Percentiles rank a stretch among this genome's conserved stretches.
phyloP scores from a whole-genome alignment of 2,113 vertebrate species.

The Chlorodrepanis virens region DNA sequence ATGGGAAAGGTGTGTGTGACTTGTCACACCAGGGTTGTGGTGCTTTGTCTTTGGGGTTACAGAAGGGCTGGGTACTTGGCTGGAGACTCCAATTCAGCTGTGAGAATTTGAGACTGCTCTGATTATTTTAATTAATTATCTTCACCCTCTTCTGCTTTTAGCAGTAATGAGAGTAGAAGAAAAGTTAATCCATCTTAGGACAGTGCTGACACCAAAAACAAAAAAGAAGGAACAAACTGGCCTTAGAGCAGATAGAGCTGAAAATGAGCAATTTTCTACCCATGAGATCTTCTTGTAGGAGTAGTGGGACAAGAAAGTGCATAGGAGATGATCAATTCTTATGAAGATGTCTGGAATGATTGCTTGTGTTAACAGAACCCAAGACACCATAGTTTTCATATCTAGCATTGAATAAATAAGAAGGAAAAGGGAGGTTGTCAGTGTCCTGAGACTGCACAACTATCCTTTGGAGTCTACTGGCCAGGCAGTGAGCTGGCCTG shows the following conservation, averaged over 20 bases:
- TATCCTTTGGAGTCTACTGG: neutral
- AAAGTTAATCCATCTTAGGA: neutral
- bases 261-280: constrained; percentile 10
- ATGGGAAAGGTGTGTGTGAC: neutral
- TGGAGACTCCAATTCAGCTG: neutral
- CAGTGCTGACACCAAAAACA: neutral
- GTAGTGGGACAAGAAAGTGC: neutral
- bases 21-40: neutral
- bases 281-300: neutral
- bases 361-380: neutral
- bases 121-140: neutral
- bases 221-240: neutral
- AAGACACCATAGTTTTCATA: neutral
- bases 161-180: neutral
- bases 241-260: neutral
- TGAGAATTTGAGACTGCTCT: neutral
- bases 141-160: neutral
- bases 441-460: neutral
- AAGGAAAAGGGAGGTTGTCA: neutral
- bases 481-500: neutral
- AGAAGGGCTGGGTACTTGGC: neutral
- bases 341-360: neutral
- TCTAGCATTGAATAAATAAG: neutral
- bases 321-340: neutral
- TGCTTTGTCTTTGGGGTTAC: neutral